Evolutionary conservation across 2,113 vertebrate species (phyloP).

Genomic region (Larimichthys crocea): DNA sequence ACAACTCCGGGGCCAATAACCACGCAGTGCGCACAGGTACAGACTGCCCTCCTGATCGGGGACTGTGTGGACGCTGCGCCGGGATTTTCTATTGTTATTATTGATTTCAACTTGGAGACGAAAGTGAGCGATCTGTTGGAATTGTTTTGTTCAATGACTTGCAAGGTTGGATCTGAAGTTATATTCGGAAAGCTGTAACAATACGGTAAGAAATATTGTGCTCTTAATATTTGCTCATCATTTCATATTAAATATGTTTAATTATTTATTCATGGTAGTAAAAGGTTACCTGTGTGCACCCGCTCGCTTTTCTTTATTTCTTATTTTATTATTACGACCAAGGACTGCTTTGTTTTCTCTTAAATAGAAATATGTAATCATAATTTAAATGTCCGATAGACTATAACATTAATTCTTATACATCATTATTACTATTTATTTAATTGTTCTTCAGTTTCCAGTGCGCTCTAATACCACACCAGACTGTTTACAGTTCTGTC

Average conservation of each 20-base stretch:
- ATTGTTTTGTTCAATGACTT: constrained; percentile 73
- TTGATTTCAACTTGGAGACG: constrained; percentile 60
- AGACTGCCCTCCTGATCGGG: constrained; percentile 39
- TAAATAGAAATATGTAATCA: background rate
- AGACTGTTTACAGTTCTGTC: constrained; percentile 78
- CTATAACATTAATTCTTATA: background rate
- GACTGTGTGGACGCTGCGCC: constrained; percentile 53
- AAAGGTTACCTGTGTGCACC: constrained; percentile 11
- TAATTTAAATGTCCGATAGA: background rate
- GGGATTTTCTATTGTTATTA: constrained; percentile 61
- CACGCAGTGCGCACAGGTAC: constrained; percentile 72
- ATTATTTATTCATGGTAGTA: background rate
- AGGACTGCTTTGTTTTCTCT: background rate
- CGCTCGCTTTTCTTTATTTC: constrained; percentile 6
- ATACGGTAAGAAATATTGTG: constrained; percentile 61
- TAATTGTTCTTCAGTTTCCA: constrained; percentile 32
- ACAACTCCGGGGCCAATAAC: constrained; percentile 43
- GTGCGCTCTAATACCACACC: constrained; percentile 64
- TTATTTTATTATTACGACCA: constrained; percentile 3
- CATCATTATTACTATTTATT: constrained; percentile 22
- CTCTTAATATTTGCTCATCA: background rate
- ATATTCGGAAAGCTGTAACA: constrained; percentile 50
- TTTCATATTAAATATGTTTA: background rate
- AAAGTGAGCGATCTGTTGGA: constrained; percentile 66
- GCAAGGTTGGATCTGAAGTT: constrained; percentile 64